Evolutionary conservation across 2,888 invertebrate genomes (phyloP), one percentile per base, ranked within the genome.

Genomic region (Oligia strigilis): DNA sequence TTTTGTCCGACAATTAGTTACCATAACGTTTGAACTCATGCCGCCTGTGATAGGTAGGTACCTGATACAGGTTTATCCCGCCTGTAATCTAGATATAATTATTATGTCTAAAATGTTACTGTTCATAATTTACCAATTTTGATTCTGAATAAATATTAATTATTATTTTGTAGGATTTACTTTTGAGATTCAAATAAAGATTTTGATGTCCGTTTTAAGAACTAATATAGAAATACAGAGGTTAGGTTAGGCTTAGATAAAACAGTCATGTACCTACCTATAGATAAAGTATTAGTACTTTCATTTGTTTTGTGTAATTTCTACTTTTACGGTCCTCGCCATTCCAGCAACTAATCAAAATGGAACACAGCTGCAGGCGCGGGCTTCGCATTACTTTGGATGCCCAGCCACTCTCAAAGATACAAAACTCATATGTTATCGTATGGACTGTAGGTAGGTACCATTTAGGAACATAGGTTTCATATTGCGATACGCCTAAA

Each of bases 341-440:
- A 73, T 78, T 0, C 43, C 19, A 36, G 29, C 4, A 60, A 67
- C 29, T 69, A 62, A 83, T 77, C 83, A 69, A 62, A 78, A 62
- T 17, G 29, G 29, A 83, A 83, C 82, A 66, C 77, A 80, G 78
- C 29, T 83, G 69, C 69, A 64, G 36, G 17, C 43, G n/a, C 43
- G 46, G 52, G 55, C 9, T 11, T 40, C 8, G 9, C 55, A 78
- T 78, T 80, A 69, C 62, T 60, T 66, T 69, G 40, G 29, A 36
- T 69, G 43, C 36, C 43, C n/a, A 52, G n/a, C 40, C 36, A 66
- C 66, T 79, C 36, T 60, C 36, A 29, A 52, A 17, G 23, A 67
- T 67, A 19, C 46, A 46, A 55, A 62, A 60, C 60, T 55, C 17
- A 52, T 78, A 66, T 69, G 46, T 60, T 13, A 58, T 49, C 67